Evolutionary conservation across 2,113 vertebrate species (phyloP).

Genomic region (Halichoeres trimaculatus): DNA sequence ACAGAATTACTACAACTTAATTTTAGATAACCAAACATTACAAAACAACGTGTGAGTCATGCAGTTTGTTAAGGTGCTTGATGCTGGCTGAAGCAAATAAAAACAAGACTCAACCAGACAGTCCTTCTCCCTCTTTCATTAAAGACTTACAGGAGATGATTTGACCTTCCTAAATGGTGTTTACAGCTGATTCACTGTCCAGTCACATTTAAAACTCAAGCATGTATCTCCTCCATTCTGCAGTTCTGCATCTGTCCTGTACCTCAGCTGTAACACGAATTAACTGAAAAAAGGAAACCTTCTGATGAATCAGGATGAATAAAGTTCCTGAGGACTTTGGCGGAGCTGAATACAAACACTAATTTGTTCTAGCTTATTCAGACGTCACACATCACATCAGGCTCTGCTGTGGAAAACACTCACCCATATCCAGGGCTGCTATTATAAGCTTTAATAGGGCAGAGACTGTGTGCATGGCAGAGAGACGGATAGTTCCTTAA

Average conservation of each 20-base stretch:
- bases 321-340: background rate
- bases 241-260: background rate
- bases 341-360: background rate
- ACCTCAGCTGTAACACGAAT: background rate
- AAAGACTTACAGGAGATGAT: slow-evolving; percentile 41
- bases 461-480: background rate
- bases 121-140: slow-evolving; percentile 41
- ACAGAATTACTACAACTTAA: too few species aligned
- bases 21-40: background rate
- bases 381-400: background rate
- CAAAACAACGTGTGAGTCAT: background rate
- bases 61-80: background rate
- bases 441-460: slow-evolving; percentile 27
- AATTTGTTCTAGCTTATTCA: background rate
- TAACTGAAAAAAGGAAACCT: background rate
- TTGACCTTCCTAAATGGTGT: slow-evolving; percentile 38
- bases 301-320: background rate
- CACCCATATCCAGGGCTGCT: slow-evolving; percentile 20
- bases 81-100: slow-evolving; percentile 18
- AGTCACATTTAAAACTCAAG: slow-evolving; percentile 9
- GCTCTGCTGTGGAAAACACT: background rate
- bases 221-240: background rate
- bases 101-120: slow-evolving; percentile 19
- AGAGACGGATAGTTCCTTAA: slow-evolving; percentile 10
- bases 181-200: slow-evolving; percentile 28